phyloP scores from a whole-genome alignment of 2,888 invertebrate species.

The Pristionchus entomophagus region DNA sequence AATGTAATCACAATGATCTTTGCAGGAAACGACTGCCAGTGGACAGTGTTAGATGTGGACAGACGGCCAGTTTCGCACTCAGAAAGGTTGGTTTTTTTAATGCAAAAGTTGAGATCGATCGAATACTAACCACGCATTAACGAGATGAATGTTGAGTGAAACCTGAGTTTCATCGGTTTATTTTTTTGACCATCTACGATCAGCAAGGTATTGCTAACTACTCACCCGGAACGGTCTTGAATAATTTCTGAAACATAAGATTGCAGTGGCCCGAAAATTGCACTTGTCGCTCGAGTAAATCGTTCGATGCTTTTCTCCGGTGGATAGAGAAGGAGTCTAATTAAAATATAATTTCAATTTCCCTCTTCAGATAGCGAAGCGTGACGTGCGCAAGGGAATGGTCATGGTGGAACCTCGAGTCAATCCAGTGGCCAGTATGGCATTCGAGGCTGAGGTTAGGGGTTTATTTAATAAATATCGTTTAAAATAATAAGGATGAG shows the following conservation, averaged over 20 bases:
- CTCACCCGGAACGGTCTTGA: not conserved
- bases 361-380: conserved; percentile 60
- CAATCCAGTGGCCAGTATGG: conserved; percentile 82
- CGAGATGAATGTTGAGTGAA: too few relatives aligned
- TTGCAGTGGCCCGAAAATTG: too few relatives aligned
- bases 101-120: too few relatives aligned
- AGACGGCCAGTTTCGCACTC: conserved; percentile 96
- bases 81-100: too few relatives aligned
- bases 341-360: too few relatives aligned
- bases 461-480: too few relatives aligned
- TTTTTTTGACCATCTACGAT: too few relatives aligned
- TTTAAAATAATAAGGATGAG: too few relatives aligned
- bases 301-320: not conserved
- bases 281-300: too few relatives aligned
- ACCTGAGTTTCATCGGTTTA: too few relatives aligned
- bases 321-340: not conserved
- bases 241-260: not conserved
- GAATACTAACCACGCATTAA: too few relatives aligned
- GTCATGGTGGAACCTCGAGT: conserved; percentile 93
- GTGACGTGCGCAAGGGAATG: conserved; percentile 96
- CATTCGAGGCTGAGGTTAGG: conserved; percentile 68
- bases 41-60: conserved; percentile 86
- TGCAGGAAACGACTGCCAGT: conserved; percentile 96
- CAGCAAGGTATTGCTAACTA: conserved; percentile 75
- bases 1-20: conserved; percentile 81